phyloP scores from a whole-genome alignment of 2,797 vertebrate genomes.

The Crenichthys baileyi region DNA sequence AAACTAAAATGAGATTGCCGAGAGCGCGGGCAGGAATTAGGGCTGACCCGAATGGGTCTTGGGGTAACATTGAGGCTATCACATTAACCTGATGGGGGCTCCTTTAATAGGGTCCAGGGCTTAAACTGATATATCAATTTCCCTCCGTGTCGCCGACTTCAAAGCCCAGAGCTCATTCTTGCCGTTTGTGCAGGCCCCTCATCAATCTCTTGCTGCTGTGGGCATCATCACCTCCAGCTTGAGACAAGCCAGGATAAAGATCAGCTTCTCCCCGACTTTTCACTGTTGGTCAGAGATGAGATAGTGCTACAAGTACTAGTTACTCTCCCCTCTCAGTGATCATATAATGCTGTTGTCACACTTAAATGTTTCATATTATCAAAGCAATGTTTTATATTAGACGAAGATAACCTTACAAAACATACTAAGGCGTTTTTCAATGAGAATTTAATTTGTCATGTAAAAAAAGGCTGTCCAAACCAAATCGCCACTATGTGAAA shows the following conservation, averaged over 20 bases:
- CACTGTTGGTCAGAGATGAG: constrained; percentile 40
- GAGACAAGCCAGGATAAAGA: constrained; percentile 73
- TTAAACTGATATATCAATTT: constrained; percentile 98
- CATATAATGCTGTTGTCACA: background rate
- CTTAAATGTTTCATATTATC: background rate
- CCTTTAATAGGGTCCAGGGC: constrained; percentile 85
- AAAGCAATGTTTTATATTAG: background rate
- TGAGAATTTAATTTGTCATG: background rate
- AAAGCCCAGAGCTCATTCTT: constrained; percentile 90
- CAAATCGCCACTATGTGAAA: background rate
- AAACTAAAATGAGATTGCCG: constrained; percentile 80
- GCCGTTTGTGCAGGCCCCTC: constrained; percentile 88
- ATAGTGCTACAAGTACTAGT: constrained; percentile 28
- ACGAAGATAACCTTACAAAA: background rate
- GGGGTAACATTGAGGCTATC: constrained; percentile 82
- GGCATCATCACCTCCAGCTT: constrained; percentile 77
- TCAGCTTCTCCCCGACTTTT: constrained; percentile 45
- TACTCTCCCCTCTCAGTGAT: constrained; percentile 4
- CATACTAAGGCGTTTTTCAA: background rate
- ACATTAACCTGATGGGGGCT: constrained; percentile 85
- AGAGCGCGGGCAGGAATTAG: constrained; percentile 75
- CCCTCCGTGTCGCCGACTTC: constrained; percentile 92
- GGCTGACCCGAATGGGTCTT: constrained; percentile 76
- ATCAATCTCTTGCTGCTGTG: constrained; percentile 92
- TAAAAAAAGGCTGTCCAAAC: background rate